Evolutionary conservation across 2,113 vertebrate genomes (phyloP), one percentile per base, ranked within the genome.

Genomic region (Oryzias curvinotus): DNA sequence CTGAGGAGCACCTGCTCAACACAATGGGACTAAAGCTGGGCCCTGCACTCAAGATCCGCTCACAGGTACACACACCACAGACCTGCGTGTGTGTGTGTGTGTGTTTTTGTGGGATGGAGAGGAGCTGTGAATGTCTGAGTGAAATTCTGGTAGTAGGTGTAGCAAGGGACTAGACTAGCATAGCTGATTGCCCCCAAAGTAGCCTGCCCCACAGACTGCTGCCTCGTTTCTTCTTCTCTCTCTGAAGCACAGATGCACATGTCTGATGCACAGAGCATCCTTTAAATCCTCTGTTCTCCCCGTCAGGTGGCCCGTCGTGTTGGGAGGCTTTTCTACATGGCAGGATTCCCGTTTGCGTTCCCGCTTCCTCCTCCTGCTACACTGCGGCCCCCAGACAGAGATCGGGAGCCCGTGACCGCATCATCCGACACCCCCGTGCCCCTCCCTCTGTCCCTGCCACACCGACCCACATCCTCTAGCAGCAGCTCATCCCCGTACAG

Each of bases 11-110:
- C 78, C 86, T 99, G 56, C 93, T 99, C 68, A 96, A 90, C 90
- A 97, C 94, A 84, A 95, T 99, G 97, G 95, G 96, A 74, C 91
- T 99, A 66, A 98, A 98, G 81, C 89, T 98, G 17, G 97, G 97
- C 3, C 97, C 97, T 0, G 96, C 97, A 0, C 93, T 99, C 71
- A 98, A 98, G 92, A 98, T 99, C 52, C 88, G 95, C 78, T 95
- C 95, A 73, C 97, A 99, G 94, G 97, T 98, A 94, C 87, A 85
- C 83, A 80, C 85, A 62, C 68, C 70, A 25, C 78, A 75, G 70
- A 81, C 48, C 76, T 44, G 81, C 55, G 70, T 28, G 82, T 28
- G 82, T 63, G 82, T 28, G 82, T 63, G 80, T 81, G 77, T 68
- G 55, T 77, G 73, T 57, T 14, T 15, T 49, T n/a, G 68, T 42